Percentiles rank a stretch among this genome's conserved stretches.
These are phyloP conservation scores for Parazoanthus swiftii DNA, from an alignment of 92 coral and sea anemone genomes.

Conservation along the genomic window DNA sequence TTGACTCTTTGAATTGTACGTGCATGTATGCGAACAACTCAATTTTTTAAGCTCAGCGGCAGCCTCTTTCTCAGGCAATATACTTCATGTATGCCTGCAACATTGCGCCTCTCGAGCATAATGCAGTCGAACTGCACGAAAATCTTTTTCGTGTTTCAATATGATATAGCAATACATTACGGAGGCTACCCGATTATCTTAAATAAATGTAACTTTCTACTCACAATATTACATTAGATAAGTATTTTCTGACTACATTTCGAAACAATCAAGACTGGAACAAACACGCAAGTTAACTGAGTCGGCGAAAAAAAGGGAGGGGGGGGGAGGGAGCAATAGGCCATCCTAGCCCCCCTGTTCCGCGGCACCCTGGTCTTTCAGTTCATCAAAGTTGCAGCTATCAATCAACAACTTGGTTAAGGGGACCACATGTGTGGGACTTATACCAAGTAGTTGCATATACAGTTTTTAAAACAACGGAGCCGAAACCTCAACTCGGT, in stretches of 20 bases:
- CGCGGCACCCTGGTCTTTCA: not conserved
- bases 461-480: too few species aligned
- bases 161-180: slow-evolving; percentile 28
- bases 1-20: too few species aligned
- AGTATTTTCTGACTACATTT: too few species aligned
- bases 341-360: slow-evolving; percentile 6
- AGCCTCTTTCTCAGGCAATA: too few species aligned
- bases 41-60: too few species aligned
- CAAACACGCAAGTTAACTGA: not conserved
- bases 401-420: slow-evolving; percentile 6
- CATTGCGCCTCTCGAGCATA: too few species aligned
- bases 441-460: not conserved
- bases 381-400: slow-evolving; percentile 1
- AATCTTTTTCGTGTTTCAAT: too few species aligned
- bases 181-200: slow-evolving; percentile 27
- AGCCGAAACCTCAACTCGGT: too few species aligned
- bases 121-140: slow-evolving; percentile 33
- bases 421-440: not conserved
- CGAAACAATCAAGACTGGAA: slow-evolving; percentile 7
- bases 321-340: not conserved
- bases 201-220: too few species aligned
- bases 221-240: slow-evolving; percentile 11
- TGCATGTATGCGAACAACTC: slow-evolving; percentile 3
- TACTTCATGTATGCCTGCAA: too few species aligned
- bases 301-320: not conserved